These are phyloP conservation scores for Ptilonorhynchus violaceus DNA, from an alignment of 2,113 vertebrate species.

Conservation along the genomic window DNA sequence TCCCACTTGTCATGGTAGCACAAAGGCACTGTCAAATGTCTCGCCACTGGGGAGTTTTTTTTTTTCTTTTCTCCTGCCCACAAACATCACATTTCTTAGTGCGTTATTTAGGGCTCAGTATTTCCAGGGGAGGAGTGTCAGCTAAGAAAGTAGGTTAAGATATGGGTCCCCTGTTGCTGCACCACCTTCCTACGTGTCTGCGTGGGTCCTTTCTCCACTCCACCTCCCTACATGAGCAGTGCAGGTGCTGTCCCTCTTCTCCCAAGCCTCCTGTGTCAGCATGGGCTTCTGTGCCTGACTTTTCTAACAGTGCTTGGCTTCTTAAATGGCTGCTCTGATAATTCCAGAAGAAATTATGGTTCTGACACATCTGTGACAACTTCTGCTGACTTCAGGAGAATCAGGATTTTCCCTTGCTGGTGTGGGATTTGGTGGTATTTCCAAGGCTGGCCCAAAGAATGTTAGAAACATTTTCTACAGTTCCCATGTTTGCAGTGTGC, in stretches of 20 bases:
- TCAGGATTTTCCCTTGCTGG: not conserved
- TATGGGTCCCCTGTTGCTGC: not conserved
- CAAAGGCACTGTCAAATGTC: not conserved
- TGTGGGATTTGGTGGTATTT: not conserved
- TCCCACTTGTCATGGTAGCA: not conserved
- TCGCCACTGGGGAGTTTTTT: too few species aligned
- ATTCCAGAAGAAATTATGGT: not conserved
- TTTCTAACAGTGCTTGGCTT: not conserved
- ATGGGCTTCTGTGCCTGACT: not conserved
- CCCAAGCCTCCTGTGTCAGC: not conserved
- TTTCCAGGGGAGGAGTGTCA: not conserved
- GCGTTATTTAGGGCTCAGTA: not conserved
- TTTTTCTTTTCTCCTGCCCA: not conserved
- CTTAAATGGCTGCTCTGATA: not conserved
- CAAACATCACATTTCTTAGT: not conserved
- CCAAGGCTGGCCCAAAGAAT: not conserved
- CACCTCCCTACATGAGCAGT: fast-evolving
- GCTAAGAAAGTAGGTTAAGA: not conserved
- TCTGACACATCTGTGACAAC: not conserved
- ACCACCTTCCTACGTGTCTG: not conserved
- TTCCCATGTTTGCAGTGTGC: not conserved
- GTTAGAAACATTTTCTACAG: not conserved
- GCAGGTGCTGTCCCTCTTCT: fast-evolving
- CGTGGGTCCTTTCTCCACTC: not conserved
- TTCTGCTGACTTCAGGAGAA: not conserved